phyloP scores from a whole-genome alignment of 1,140 invertebrate genomes.

The Zaprionus kolodkinae region DNA sequence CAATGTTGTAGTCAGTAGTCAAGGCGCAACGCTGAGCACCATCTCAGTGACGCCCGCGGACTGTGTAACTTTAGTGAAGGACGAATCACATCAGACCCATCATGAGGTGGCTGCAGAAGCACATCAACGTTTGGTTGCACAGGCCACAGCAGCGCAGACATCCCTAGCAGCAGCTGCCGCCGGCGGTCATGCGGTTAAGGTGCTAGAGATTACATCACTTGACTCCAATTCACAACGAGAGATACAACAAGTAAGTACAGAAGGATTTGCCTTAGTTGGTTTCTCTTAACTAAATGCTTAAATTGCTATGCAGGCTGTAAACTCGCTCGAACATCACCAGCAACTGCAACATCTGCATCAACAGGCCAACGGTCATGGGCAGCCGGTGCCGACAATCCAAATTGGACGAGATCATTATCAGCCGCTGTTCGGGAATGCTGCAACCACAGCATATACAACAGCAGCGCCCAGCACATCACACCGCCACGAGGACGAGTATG shows the following conservation, averaged over 20 bases:
- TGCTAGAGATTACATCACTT: slow-evolving; percentile 77
- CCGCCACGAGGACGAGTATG: slow-evolving; percentile 77
- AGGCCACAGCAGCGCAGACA: slow-evolving; percentile 57
- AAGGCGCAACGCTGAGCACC: slow-evolving; percentile 66
- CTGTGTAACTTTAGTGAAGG: slow-evolving; percentile 70
- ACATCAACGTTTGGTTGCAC: slow-evolving; percentile 68
- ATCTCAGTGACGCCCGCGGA: slow-evolving; percentile 72
- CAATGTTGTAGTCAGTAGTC: slow-evolving; percentile 68
- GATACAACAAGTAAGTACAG: slow-evolving; percentile 72
- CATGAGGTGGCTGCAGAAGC: slow-evolving; percentile 60
- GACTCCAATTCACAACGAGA: slow-evolving; percentile 80
- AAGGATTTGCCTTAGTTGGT: not conserved
- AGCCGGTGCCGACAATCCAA: slow-evolving; percentile 77
- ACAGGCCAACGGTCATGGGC: slow-evolving; percentile 67
- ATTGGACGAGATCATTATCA: slow-evolving; percentile 79
- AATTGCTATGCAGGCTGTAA: slow-evolving; percentile 76
- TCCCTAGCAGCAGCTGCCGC: slow-evolving; percentile 55
- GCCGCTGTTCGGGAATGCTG: slow-evolving; percentile 65
- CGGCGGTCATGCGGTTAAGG: slow-evolving; percentile 72
- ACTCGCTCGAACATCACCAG: slow-evolving; percentile 78
- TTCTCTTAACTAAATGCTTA: no score
- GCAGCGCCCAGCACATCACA: slow-evolving; percentile 53
- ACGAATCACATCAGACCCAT: slow-evolving; percentile 63
- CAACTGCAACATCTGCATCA: slow-evolving; percentile 77
- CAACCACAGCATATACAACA: slow-evolving; percentile 67